phyloP scores from a whole-genome alignment of 2,797 vertebrate genomes.

The Bradypus variegatus region DNA sequence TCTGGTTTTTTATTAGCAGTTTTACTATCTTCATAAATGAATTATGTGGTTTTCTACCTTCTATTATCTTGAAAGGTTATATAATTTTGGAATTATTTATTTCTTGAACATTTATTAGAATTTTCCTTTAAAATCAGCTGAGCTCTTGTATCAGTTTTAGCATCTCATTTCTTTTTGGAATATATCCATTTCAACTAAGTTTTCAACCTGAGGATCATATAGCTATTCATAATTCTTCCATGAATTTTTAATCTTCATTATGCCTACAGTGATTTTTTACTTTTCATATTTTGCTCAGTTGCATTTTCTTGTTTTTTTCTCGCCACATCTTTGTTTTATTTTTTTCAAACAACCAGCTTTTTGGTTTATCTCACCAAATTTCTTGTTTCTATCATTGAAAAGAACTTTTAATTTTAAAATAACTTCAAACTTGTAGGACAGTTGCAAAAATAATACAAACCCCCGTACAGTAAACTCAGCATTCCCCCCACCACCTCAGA shows the following conservation, averaged over 20 bases:
- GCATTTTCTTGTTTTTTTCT: not conserved
- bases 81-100: not conserved
- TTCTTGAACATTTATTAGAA: not conserved
- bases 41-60: conserved; percentile 3
- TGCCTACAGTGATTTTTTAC: not conserved
- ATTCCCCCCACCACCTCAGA: no score
- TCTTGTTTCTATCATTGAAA: not conserved
- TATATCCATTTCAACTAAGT: no score
- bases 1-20: not conserved
- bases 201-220: no score
- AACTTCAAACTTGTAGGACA: no score
- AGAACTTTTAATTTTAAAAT: no score
- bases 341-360: not conserved
- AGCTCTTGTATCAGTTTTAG: not conserved
- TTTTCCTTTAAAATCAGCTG: not conserved
- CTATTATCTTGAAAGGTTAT: not conserved
- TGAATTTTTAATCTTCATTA: not conserved
- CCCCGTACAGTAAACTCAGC: no score
- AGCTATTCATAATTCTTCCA: no score
- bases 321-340: not conserved
- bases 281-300: not conserved
- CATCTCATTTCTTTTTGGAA: not conserved
- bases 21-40: not conserved
- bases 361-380: not conserved
- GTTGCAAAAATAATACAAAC: no score